Evolutionary conservation across 2,797 vertebrate species (phyloP), one percentile per base, ranked within the genome.

Genomic region (Acanthiza pusilla): DNA sequence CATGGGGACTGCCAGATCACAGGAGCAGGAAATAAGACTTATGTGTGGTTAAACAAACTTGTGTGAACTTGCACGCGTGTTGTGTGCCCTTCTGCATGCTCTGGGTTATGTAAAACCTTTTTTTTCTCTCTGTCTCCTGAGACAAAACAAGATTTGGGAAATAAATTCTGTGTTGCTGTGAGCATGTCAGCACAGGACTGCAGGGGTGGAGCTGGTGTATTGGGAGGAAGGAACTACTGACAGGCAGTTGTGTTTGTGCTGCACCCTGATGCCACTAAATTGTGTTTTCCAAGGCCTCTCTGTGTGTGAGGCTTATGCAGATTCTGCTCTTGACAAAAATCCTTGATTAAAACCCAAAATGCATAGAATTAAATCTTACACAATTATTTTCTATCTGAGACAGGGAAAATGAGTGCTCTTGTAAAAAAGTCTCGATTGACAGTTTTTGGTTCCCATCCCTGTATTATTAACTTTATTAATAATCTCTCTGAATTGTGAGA

Each of bases 111-210:
- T 85, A 93, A 93, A 85, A 11, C 1, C 12, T 22, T 0, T 10
- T 3, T 40, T 55, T 50, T 50, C 42, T 48, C 27, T 3, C 21
- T 16, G 19, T 32, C 36, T 50, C 30, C 61, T 55, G 85, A 90
- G 92, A 94, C 88, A 93, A 92, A 96, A 76, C 68, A 84, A 53
- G 68, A 83, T 47, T 83, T 93, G 91, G 89, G 93, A 83, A 96
- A 86, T 50, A 60, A 70, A 71, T 34, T 18, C 34, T 34, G 42
- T 13, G 19, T 20, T 67, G 38, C 74, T 76, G 17, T 22, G 70
- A 91, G 63, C 94, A 7, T 96, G 97, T 92, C 85, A 66, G 63
- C 50, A 15, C 96, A 95, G 94, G 93, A 88, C 40, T 29, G 62
- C 75, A 68, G 82, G 85, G 93, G 74, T 92, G 93, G 90, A 89